Conservation (phyloP, 2,113 vertebrate genomes). For the Casuarius casuarius region DNA sequence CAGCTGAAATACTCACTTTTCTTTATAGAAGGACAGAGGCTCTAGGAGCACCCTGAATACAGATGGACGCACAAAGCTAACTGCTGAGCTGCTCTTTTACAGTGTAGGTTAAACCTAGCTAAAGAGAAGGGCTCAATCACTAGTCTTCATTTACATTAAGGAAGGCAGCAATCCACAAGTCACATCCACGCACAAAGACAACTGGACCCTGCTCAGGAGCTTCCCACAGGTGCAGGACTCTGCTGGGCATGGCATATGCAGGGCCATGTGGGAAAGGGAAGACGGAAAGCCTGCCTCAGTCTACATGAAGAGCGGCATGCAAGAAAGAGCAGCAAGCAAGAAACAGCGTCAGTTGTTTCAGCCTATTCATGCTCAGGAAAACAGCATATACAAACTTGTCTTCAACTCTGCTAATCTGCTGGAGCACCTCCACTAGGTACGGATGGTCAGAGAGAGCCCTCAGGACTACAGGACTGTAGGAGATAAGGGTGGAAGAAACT, state of each 20-base stretch:
- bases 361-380: too few relatives aligned
- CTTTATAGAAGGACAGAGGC: background rate
- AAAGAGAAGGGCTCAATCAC: background rate
- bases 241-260: too few relatives aligned
- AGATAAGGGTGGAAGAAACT: background rate
- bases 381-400: too few relatives aligned
- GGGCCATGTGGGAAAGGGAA: too few relatives aligned
- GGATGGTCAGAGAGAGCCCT: background rate
- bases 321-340: too few relatives aligned
- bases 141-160: background rate
- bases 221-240: too few relatives aligned
- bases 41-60: background rate
- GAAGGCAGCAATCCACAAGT: background rate
- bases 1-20: background rate
- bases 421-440: background rate
- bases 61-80: background rate
- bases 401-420: background rate
- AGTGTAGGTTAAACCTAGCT: background rate
- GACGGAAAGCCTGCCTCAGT: too few relatives aligned
- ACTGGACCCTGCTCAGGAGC: background rate
- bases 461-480: background rate
- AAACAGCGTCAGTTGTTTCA: too few relatives aligned
- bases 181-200: background rate
- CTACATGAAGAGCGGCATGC: too few relatives aligned
- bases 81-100: background rate